These are phyloP conservation scores for Brachionus manjavacas DNA, from an alignment of 1,140 invertebrate genomes.

Conservation along the genomic window DNA sequence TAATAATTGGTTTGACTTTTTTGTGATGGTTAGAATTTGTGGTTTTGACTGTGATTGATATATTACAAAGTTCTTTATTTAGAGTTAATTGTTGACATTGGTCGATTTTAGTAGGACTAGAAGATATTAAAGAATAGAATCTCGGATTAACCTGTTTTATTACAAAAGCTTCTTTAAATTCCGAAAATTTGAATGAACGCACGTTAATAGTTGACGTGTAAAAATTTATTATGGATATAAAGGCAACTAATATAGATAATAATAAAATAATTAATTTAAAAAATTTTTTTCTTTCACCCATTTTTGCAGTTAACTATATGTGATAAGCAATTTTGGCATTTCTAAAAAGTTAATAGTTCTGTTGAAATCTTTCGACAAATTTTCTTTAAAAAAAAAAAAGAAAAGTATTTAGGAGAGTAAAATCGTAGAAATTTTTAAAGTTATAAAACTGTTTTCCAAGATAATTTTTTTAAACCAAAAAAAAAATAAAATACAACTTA, in stretches of 20 bases:
- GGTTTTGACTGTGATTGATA: slow-evolving; percentile 22
- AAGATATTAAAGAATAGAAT: background rate
- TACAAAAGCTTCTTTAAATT: background rate
- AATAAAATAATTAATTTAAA: background rate
- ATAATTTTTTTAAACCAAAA: background rate
- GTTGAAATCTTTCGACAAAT: background rate
- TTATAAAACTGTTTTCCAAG: background rate
- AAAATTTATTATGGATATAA: background rate
- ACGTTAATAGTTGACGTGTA: background rate
- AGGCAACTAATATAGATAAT: background rate
- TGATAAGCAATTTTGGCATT: background rate
- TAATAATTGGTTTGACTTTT: background rate
- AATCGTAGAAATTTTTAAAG: background rate
- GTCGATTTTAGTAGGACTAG: background rate
- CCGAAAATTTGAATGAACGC: background rate
- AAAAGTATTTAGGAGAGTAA: background rate
- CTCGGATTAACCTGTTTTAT: background rate
- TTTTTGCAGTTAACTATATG: background rate
- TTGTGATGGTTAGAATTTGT: slow-evolving; percentile 15
- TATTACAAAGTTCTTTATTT: background rate
- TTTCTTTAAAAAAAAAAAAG: background rate
- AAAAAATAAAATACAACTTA: too few relatives aligned
- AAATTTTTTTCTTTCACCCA: background rate
- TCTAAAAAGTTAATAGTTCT: background rate
- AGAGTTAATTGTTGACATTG: background rate